Base-by-base conservation (phyloP, 2,888 invertebrate species). In the Tridacna gigas region DNA sequence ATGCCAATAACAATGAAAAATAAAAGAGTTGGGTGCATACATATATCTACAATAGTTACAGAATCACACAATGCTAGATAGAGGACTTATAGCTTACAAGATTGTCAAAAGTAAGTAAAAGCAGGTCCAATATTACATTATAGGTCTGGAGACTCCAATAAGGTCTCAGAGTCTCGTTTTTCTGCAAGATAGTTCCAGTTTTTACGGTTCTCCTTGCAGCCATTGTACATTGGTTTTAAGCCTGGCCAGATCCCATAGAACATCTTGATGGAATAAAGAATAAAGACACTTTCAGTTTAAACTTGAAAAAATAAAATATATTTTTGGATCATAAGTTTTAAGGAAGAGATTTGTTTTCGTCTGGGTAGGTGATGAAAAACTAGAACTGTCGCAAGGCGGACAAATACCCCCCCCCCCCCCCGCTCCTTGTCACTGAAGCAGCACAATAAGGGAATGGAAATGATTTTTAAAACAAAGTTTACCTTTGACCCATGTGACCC, bases 181-280 rank as follows among this genome's bases (percentile, higher is more conserved):
- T 90, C 86, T 3, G 89, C 84, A 61, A 92, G 78, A 25, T 86
- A 77, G 67, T 89, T 74, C 94, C 94, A 94, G 79, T 91, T 89
- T 45, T 84, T 73, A 15, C 93, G 88, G 86, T 94, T 94, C 26
- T 79, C 86, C 82, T 86, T 77, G 78, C 93, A 93, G 13, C 93
- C 94, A 13, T 90, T 87, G 73, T 88, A 84, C 85, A 94, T 84
- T 22, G 94, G 93, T 47, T 77, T 74, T 75, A 93, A 80, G 13
- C 82, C 77, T 3, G 83, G 74, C 84, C 88, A 92, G 97, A 97
- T 81, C 69, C 91, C 91, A 71, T 92, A 88, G 80, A 90, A 90
- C 83, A 88, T 88, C 90, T 90, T 86, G 51, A 65, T 20, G 66
- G 71, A 51, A 71, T 51, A 71, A 71, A 71, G 45, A 28, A 26